Percentiles rank a stretch among this genome's conserved stretches.
phyloP scores from a whole-genome alignment of 1,140 invertebrate species.

The Bombus confusus region DNA sequence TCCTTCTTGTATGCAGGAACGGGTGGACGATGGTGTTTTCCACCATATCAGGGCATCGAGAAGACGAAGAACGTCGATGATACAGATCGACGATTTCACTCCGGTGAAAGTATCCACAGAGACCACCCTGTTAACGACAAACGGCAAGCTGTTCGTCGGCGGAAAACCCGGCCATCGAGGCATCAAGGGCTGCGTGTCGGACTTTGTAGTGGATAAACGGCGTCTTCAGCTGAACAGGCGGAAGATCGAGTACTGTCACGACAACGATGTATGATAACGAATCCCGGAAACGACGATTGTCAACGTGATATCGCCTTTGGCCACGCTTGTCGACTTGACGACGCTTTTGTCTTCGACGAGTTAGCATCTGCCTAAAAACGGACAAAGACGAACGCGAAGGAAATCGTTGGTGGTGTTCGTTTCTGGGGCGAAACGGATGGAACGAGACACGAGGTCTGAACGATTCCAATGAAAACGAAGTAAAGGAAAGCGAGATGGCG shows the following conservation, averaged over 20 bases:
- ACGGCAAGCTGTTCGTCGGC: slow-evolving; percentile 80
- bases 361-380: slow-evolving; percentile 48
- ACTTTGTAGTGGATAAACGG: slow-evolving; percentile 83
- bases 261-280: slow-evolving; percentile 82
- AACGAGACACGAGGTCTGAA: not conserved
- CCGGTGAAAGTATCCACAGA: slow-evolving; percentile 74
- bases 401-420: slow-evolving; percentile 18
- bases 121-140: slow-evolving; percentile 75
- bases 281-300: slow-evolving; percentile 57
- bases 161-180: slow-evolving; percentile 84
- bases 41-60: slow-evolving; percentile 78
- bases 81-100: slow-evolving; percentile 84
- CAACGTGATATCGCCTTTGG: slow-evolving; percentile 57
- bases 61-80: slow-evolving; percentile 81
- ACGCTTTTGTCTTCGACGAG: slow-evolving; percentile 39
- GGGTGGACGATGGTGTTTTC: slow-evolving; percentile 80
- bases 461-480: not conserved
- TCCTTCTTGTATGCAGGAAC: slow-evolving; percentile 79
- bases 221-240: slow-evolving; percentile 79
- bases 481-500: not conserved
- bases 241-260: slow-evolving; percentile 81
- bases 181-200: slow-evolving; percentile 86
- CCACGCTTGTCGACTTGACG: slow-evolving; percentile 41
- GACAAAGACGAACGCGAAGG: not conserved
- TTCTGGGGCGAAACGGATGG: not conserved